A percentile compares a stretch with the other conserved stretches of the same genome.
phyloP scores from a whole-genome alignment of 2,888 invertebrate genomes.

The Epirrhoe tristata region DNA sequence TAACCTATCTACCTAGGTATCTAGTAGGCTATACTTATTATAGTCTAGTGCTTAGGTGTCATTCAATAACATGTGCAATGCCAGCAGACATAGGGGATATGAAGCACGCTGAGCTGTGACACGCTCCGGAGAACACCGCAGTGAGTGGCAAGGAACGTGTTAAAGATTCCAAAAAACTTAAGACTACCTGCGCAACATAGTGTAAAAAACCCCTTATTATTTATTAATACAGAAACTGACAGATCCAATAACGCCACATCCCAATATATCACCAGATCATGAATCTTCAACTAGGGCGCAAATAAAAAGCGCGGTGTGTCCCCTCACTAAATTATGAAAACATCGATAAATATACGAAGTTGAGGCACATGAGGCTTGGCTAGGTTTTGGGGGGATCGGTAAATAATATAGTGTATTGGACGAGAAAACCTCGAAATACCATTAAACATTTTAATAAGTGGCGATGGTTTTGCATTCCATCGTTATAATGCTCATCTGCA shows the following conservation, averaged over 20 bases:
- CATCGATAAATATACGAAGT: conserved; percentile 73
- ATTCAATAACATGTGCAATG: no score
- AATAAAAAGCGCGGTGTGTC: conserved; percentile 73
- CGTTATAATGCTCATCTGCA: not conserved
- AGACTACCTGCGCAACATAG: not conserved
- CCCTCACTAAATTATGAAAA: conserved; percentile 79
- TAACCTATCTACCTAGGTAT: no score
- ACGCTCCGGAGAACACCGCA: no score
- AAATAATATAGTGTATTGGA: conserved; percentile 10
- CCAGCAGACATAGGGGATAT: no score
- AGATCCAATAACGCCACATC: conserved; percentile 52
- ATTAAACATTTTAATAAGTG: not conserved
- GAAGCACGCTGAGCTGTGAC: no score
- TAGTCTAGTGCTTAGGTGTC: no score
- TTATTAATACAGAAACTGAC: conserved; percentile 47
- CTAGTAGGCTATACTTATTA: no score
- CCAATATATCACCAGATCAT: conserved; percentile 77
- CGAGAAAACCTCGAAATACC: not conserved
- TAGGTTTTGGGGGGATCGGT: conserved; percentile 12
- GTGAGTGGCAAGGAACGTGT: no score
- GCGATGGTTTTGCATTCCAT: not conserved
- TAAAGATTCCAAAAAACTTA: not conserved
- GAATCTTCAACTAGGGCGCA: conserved; percentile 77
- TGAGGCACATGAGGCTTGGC: conserved; percentile 22
- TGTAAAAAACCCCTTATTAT: conserved; percentile 45